Evolutionary conservation across 2,113 vertebrate species (phyloP), one percentile per base, ranked within the genome.

Genomic region (Chamaea fasciata): DNA sequence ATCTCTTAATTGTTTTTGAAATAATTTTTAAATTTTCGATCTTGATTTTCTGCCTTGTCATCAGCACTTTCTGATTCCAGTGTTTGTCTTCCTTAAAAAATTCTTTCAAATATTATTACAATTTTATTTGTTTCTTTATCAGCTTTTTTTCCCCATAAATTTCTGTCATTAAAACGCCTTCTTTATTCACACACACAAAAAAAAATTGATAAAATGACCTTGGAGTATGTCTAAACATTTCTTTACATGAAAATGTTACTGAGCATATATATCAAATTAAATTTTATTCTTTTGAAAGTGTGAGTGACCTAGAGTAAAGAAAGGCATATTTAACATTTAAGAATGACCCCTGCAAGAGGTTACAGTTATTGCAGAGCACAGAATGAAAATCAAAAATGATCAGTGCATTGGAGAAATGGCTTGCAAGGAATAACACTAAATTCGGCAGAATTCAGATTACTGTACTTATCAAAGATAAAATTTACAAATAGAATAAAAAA

Each of bases 21-120:
- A 30, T 33, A 41, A 13, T 56, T 83, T 31, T 31, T 26, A 53
- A 83, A n/a, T 6, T 15, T 64, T 6, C 2, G 35, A 8, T 31
- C 13, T 37, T n/a, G 1, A n/a, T 70, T 8, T 0, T 23, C 10
- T 60, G 10, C 10, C 2, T 52, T 79, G 14, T 62, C 6, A 13
- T 75, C 41, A 71, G 7, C 42, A 28, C 57, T 70, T 62, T 50
- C 24, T 39, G 11, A 41, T 69, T 15, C 4, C 4, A 28, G 4
- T 14, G 1, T 19, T 71, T 57, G 12, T 39, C 8, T 57, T 83
- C 10, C 2, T 30, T 31, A 24, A 71, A 78, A 77, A 7, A 1
- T 37, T 28, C 5, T 87, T 71, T 52, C 11, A 56, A 4, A 65
- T 4, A 18, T 57, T 67, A 42, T n/a, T 6, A 39, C 3, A 60